Evolutionary conservation across 2,888 invertebrate species (phyloP).

Genomic region (Itoplectis maculator): DNA sequence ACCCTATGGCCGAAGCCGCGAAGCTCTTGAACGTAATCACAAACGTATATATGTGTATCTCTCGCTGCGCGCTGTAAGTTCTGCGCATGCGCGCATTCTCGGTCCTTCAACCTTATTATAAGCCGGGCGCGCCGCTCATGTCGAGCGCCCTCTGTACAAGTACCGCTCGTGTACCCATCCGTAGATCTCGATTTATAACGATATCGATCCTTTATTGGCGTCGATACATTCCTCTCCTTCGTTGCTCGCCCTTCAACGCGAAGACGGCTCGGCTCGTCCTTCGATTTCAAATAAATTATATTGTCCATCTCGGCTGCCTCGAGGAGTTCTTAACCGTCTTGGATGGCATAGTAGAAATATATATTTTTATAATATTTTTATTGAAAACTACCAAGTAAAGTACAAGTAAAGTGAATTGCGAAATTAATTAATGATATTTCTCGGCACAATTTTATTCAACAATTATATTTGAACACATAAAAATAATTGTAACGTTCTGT

Average conservation of each 20-base stretch:
- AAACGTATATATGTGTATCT: constrained; percentile 16
- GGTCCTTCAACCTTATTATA: constrained; percentile 78
- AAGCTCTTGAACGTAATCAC: constrained; percentile 67
- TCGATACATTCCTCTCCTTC: constrained; percentile 77
- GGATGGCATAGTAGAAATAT: background rate
- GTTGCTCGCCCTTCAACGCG: constrained; percentile 36
- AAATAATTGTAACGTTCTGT: background rate
- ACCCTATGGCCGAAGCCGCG: constrained; percentile 78
- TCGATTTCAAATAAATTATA: constrained; percentile 2
- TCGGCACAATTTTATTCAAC: too few species aligned
- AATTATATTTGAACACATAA: background rate
- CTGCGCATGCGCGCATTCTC: constrained; percentile 26
- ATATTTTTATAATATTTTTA: background rate
- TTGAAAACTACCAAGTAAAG: background rate
- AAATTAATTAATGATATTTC: too few species aligned
- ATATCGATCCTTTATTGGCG: constrained; percentile 84
- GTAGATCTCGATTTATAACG: constrained; percentile 84
- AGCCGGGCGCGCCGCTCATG: constrained; percentile 79
- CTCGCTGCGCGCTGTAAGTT: constrained; percentile 9
- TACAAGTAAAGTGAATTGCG: too few species aligned
- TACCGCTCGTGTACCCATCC: constrained; percentile 83
- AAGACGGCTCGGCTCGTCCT: constrained; percentile 25
- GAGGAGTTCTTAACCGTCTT: background rate
- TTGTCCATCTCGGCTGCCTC: background rate
- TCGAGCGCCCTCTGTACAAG: constrained; percentile 82